phyloP scores from a whole-genome alignment of 2,888 invertebrate species.

The Andrena bucephala region DNA sequence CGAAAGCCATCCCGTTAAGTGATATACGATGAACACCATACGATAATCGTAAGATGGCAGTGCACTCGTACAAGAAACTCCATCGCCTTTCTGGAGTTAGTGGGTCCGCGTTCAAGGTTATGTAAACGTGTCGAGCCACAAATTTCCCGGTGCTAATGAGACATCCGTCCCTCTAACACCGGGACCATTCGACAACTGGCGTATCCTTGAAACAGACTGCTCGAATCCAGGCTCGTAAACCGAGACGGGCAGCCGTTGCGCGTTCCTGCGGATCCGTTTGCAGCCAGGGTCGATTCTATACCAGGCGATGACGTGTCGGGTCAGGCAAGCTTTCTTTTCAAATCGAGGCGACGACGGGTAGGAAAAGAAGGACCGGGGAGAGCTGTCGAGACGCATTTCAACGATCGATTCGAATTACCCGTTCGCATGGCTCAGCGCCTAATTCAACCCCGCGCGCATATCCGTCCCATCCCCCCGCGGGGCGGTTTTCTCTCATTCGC shows the following conservation, averaged over 20 bases:
- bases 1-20: too few species aligned
- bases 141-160: background rate
- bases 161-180: background rate
- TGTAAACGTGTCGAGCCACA: background rate
- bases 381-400: slow-evolving; percentile 61
- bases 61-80: background rate
- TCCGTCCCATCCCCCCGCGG: slow-evolving; percentile 12
- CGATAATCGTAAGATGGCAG: background rate
- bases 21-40: background rate
- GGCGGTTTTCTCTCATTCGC: slow-evolving; percentile 10
- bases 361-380: slow-evolving; percentile 17
- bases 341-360: slow-evolving; percentile 38
- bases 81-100: background rate
- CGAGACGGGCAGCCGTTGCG: background rate
- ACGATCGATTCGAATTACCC: slow-evolving; percentile 68
- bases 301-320: slow-evolving; percentile 60
- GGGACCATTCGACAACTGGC: background rate
- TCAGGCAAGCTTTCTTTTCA: slow-evolving; percentile 47
- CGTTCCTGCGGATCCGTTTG: slow-evolving; percentile 21
- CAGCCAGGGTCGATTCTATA: slow-evolving; percentile 52
- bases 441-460: slow-evolving; percentile 63
- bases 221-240: slow-evolving; percentile 31
- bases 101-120: background rate
- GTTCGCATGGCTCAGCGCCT: slow-evolving; percentile 55
- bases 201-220: slow-evolving; percentile 38